These are phyloP conservation scores for Neomonachus schauinslandi DNA, from an alignment of 2,113 vertebrate genomes.

Conservation along the genomic window DNA sequence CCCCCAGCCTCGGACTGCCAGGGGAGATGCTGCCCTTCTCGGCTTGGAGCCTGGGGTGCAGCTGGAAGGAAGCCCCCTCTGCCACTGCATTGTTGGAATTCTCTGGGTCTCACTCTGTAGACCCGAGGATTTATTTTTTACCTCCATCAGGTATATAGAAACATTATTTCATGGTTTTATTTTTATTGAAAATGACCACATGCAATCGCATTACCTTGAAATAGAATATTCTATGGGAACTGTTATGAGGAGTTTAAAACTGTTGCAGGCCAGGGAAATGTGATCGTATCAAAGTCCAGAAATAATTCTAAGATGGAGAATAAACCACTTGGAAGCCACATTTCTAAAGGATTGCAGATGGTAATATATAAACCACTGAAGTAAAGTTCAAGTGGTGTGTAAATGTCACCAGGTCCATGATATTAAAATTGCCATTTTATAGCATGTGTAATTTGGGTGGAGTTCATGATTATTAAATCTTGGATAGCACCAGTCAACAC, in stretches of 20 bases:
- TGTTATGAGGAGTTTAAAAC: background rate
- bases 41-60: rapidly evolving
- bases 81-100: rapidly evolving
- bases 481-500: constrained; percentile 74
- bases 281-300: constrained; percentile 60
- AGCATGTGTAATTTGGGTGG: constrained; percentile 76
- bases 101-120: background rate
- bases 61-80: background rate
- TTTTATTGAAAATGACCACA: background rate
- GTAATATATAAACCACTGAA: constrained; percentile 76
- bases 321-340: constrained; percentile 1
- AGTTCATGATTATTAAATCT: constrained; percentile 84
- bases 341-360: constrained; percentile 54
- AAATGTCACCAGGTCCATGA: constrained; percentile 83
- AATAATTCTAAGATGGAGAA: constrained; percentile 65
- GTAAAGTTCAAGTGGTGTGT: constrained; percentile 83
- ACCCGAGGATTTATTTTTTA: background rate
- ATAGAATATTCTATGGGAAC: background rate
- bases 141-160: background rate
- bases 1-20: background rate
- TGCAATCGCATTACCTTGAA: background rate
- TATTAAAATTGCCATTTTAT: constrained; percentile 79
- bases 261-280: background rate
- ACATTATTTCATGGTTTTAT: background rate
- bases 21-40: rapidly evolving